phyloP scores from a whole-genome alignment of 2,797 vertebrate genomes.

The Amphiprion clarkii region DNA sequence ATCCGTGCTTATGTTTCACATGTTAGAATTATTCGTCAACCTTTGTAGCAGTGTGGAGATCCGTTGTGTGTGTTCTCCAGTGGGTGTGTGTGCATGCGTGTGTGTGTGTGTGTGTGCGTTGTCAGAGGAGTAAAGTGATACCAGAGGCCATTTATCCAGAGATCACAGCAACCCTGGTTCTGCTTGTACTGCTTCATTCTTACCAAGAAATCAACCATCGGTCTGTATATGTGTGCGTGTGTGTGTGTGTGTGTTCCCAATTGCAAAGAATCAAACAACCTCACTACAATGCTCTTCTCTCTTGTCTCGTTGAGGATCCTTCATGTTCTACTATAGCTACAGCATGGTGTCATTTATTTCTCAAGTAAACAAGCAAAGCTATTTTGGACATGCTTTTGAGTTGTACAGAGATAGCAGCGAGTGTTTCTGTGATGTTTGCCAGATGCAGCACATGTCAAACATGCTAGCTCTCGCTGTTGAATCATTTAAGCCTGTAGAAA shows the following conservation, averaged over 20 bases:
- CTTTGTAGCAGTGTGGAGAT: slow-evolving; percentile 28
- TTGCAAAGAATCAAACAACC: slow-evolving; percentile 52
- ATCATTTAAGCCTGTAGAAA: slow-evolving; percentile 54
- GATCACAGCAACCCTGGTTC: slow-evolving; percentile 52
- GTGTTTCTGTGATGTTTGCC: slow-evolving; percentile 28
- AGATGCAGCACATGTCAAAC: slow-evolving; percentile 48
- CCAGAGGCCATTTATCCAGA: slow-evolving; percentile 63
- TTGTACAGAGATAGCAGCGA: slow-evolving; percentile 33
- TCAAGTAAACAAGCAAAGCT: slow-evolving; percentile 58
- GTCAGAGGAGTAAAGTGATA: slow-evolving; percentile 45
- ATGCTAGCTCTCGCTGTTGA: slow-evolving; percentile 28
- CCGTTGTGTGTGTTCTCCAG: background rate
- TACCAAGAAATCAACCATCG: slow-evolving; percentile 41
- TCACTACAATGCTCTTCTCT: slow-evolving; percentile 27
- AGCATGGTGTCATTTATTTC: slow-evolving; percentile 50
- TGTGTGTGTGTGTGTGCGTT: slow-evolving; percentile 10
- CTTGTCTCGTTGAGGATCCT: slow-evolving; percentile 35
- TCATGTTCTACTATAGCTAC: slow-evolving; percentile 42
- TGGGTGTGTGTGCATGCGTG: background rate
- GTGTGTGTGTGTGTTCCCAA: slow-evolving; percentile 31
- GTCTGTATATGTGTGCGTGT: slow-evolving; percentile 5
- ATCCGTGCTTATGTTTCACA: slow-evolving; percentile 23
- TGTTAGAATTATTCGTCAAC: slow-evolving; percentile 42
- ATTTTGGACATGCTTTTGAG: slow-evolving; percentile 59
- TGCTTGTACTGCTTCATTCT: slow-evolving; percentile 42